These are phyloP conservation scores for Heterohyrax brucei DNA, from an alignment of 2,797 vertebrate species.

Conservation along the genomic window DNA sequence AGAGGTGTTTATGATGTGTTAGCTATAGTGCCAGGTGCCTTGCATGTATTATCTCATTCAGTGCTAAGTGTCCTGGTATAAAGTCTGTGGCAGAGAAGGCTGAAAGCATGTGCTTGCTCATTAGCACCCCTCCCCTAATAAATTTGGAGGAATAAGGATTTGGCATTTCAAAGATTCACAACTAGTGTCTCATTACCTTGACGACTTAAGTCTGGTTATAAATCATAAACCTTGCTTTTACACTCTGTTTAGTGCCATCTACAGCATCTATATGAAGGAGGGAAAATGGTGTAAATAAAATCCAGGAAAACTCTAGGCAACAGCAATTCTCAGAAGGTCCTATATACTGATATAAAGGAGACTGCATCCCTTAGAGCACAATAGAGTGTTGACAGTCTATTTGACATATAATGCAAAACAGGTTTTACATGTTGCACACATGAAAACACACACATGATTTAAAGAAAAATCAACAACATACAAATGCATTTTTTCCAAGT, in stretches of 20 bases:
- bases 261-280: neutral
- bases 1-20: neutral
- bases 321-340: neutral
- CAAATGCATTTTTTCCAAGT: neutral
- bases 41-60: neutral
- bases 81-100: neutral
- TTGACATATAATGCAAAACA: conserved; percentile 26
- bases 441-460: neutral
- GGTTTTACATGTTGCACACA: neutral
- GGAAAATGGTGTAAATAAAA: conserved; percentile 33
- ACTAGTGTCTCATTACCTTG: conserved; percentile 5
- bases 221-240: conserved; percentile 6
- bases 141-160: conserved; percentile 27
- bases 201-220: neutral
- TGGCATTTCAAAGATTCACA: conserved; percentile 33
- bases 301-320: conserved; percentile 37
- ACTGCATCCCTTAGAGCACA: neutral
- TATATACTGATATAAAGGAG: conserved; percentile 7
- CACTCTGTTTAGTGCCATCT: neutral
- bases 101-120: neutral
- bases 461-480: neutral
- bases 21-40: neutral
- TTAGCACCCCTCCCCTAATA: neutral
- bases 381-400: neutral
- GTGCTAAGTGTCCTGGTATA: neutral